These are phyloP conservation scores for Forbesichthys agassizii DNA, from an alignment of 2,113 vertebrate genomes.

Conservation along the genomic window DNA sequence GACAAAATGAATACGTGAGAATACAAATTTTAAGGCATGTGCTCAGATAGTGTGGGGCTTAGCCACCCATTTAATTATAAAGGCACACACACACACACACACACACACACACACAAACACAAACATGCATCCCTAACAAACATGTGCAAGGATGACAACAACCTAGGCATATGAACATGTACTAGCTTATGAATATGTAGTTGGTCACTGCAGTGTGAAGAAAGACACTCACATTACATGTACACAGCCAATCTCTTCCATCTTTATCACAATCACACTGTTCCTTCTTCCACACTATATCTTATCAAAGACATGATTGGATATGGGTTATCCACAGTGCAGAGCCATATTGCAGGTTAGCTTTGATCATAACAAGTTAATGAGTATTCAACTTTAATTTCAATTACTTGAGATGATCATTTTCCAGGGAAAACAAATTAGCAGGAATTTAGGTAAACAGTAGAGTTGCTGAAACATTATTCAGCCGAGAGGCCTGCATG, in stretches of 20 bases:
- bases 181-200: not conserved
- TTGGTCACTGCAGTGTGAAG: constrained; percentile 2
- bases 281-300: not conserved
- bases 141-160: not conserved
- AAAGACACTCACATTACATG: not conserved
- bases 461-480: too few species aligned
- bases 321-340: constrained; percentile 22
- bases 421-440: constrained; percentile 1
- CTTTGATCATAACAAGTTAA: constrained; percentile 25
- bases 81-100: not conserved
- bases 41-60: constrained; percentile 31
- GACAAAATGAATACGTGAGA: constrained; percentile 24
- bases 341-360: constrained; percentile 2
- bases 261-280: constrained; percentile 3
- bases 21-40: constrained; percentile 42
- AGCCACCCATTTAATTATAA: constrained; percentile 24
- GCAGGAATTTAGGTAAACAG: constrained; percentile 3
- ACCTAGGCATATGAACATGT: not conserved
- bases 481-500: not conserved
- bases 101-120: not conserved
- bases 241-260: not conserved
- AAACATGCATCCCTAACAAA: not conserved
- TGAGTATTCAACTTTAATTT: constrained; percentile 6
- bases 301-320: constrained; percentile 25
- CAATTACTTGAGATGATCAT: constrained; percentile 7